These are phyloP conservation scores for Epinotia demarniana DNA, from an alignment of 2,888 invertebrate species.

Conservation along the genomic window DNA sequence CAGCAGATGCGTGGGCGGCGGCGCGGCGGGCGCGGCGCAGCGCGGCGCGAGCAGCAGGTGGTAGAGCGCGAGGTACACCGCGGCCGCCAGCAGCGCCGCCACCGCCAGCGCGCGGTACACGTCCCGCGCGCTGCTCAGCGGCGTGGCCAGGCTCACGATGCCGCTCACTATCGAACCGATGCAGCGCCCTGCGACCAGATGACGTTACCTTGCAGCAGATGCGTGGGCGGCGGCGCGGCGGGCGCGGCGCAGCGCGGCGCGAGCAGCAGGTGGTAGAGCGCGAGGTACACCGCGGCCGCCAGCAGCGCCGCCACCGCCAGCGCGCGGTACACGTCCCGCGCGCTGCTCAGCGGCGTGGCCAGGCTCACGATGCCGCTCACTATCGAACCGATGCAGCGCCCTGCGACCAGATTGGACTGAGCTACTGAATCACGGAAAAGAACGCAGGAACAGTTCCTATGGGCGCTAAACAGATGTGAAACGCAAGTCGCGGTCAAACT, in stretches of 20 bases:
- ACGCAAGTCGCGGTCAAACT: no score
- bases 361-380: constrained; percentile 84
- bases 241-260: constrained; percentile 90
- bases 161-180: constrained; percentile 88
- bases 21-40: constrained; percentile 87
- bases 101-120: constrained; percentile 88
- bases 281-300: constrained; percentile 88
- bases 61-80: constrained; percentile 89
- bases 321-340: constrained; percentile 84
- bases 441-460: no score
- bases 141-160: constrained; percentile 74
- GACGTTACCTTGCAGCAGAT: constrained; percentile 86
- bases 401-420: constrained; percentile 65
- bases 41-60: constrained; percentile 90
- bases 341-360: constrained; percentile 69
- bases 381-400: constrained; percentile 89
- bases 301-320: constrained; percentile 88
- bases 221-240: constrained; percentile 86
- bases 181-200: constrained; percentile 85
- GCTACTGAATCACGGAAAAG: no score
- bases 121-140: constrained; percentile 74
- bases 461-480: no score
- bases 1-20: constrained; percentile 86
- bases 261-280: constrained; percentile 89
- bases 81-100: constrained; percentile 86